These are phyloP conservation scores for Zapornia atra DNA, from an alignment of 2,113 vertebrate genomes.

Conservation along the genomic window DNA sequence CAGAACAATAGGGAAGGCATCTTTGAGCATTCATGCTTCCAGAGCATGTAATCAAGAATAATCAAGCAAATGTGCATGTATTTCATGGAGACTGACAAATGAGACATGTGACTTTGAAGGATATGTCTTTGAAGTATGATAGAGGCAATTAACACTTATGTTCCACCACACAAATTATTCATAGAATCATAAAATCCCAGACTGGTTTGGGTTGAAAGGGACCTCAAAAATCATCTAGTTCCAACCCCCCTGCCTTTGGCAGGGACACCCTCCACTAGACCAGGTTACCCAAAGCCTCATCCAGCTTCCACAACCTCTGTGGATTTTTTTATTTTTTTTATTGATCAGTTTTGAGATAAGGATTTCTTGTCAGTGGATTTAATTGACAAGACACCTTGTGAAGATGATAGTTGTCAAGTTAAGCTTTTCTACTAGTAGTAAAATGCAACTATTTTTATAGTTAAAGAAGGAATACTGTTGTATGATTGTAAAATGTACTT, in stretches of 20 bases:
- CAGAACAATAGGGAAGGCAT: not conserved
- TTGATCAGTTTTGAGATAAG: not conserved
- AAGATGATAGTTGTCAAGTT: not conserved
- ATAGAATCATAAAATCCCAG: too few species aligned
- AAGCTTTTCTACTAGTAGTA: not conserved
- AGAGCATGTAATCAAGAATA: not conserved
- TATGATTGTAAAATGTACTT: not conserved
- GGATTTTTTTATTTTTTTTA: too few species aligned
- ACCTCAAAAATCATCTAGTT: too few species aligned
- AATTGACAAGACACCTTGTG: not conserved
- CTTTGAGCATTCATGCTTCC: not conserved
- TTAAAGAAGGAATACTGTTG: not conserved
- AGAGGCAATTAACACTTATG: not conserved
- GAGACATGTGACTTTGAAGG: not conserved
- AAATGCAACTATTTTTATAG: not conserved
- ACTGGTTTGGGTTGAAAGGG: too few species aligned
- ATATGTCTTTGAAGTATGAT: not conserved
- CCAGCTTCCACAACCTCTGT: too few species aligned
- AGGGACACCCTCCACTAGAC: too few species aligned
- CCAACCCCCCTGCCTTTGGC: too few species aligned
- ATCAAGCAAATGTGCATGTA: not conserved
- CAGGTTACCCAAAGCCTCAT: too few species aligned
- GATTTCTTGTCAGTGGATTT: not conserved
- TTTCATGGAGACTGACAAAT: not conserved
- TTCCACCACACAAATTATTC: not conserved